These are phyloP conservation scores for Tor tambroides DNA, from an alignment of 2,113 vertebrate genomes.

Conservation along the genomic window DNA sequence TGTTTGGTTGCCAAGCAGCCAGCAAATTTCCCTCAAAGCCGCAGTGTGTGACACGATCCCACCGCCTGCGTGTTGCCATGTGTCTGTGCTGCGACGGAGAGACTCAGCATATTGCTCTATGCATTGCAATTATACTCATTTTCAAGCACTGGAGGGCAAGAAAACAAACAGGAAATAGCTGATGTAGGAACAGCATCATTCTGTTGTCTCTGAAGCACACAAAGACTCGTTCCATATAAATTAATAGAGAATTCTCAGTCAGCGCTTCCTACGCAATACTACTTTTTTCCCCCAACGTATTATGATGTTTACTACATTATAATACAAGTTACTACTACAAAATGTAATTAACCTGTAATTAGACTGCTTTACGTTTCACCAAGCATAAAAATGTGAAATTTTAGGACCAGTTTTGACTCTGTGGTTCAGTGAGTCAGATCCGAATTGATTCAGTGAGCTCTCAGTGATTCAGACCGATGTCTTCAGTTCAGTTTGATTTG, in stretches of 20 bases:
- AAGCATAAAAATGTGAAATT: background rate
- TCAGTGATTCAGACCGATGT: background rate
- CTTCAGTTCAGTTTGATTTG: background rate
- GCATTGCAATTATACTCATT: constrained; percentile 38
- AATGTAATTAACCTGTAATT: background rate
- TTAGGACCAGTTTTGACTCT: background rate
- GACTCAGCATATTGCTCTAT: constrained; percentile 5
- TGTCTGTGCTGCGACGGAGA: background rate
- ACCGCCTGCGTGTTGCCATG: constrained; percentile 61
- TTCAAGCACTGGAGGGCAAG: constrained; percentile 15
- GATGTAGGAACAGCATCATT: constrained; percentile 39
- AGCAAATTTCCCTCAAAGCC: constrained; percentile 62
- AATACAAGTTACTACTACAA: background rate
- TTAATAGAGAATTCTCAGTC: constrained; percentile 30
- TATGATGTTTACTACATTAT: background rate
- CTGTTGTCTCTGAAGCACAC: constrained; percentile 27
- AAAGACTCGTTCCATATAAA: constrained; percentile 35
- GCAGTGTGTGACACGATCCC: constrained; percentile 51
- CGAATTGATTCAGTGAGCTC: background rate
- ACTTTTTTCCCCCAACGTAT: background rate
- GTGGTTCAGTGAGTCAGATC: background rate
- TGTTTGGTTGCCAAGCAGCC: constrained; percentile 71
- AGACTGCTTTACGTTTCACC: background rate
- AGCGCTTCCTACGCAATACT: background rate
- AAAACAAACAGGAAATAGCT: constrained; percentile 18